These are phyloP conservation scores for Python bivittatus DNA, from an alignment of 2,113 vertebrate genomes.

Conservation along the genomic window DNA sequence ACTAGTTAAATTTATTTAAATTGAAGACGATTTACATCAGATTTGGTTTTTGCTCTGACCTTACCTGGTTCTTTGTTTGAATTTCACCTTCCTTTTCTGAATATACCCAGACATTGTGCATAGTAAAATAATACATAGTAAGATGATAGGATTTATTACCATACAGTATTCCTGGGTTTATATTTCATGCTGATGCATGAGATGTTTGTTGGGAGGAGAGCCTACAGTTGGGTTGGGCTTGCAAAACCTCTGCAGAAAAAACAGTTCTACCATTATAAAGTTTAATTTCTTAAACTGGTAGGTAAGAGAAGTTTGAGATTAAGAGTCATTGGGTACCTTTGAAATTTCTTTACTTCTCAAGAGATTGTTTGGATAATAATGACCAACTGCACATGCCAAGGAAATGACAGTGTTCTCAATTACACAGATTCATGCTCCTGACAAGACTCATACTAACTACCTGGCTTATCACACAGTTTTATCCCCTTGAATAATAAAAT, in stretches of 20 bases:
- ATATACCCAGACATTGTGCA: neutral
- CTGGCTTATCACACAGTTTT: constrained; percentile 1
- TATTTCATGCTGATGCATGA: neutral
- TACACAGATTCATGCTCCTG: neutral
- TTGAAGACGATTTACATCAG: neutral
- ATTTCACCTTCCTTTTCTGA: neutral
- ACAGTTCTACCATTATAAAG: neutral
- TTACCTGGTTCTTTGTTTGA: neutral
- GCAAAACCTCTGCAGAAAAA: neutral
- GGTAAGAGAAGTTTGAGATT: neutral
- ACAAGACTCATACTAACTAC: constrained; percentile 25
- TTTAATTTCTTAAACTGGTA: constrained; percentile 3
- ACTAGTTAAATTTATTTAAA: neutral
- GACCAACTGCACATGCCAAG: neutral
- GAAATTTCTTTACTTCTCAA: constrained; percentile 2
- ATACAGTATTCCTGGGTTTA: neutral
- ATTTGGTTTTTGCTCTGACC: neutral
- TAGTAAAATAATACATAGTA: neutral
- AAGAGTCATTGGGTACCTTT: neutral
- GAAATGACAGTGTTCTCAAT: neutral
- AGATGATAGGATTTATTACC: neutral
- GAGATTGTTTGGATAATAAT: neutral
- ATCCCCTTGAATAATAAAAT: constrained; percentile 40
- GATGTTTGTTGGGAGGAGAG: neutral
- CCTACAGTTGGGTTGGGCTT: neutral